Conservation (phyloP, 2,113 vertebrate species). For the Macquaria australasica region DNA sequence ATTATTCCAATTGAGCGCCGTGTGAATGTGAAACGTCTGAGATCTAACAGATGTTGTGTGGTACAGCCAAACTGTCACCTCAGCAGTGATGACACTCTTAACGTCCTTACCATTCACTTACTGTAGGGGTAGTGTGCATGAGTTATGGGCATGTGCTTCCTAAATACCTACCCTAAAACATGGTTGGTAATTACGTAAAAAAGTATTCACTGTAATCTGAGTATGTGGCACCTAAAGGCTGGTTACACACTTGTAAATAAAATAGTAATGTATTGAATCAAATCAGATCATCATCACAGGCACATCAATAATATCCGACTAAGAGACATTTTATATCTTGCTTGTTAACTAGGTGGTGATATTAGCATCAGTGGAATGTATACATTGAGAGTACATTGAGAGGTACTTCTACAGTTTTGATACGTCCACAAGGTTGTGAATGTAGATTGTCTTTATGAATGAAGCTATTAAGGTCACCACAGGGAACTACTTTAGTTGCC, state of each 20-base stretch:
- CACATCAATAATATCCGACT: background rate
- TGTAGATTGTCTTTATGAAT: conserved; percentile 38
- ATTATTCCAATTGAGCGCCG: background rate
- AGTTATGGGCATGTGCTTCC: background rate
- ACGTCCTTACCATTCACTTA: background rate
- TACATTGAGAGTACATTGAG: background rate
- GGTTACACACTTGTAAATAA: background rate
- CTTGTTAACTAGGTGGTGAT: background rate
- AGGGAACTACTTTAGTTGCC: background rate
- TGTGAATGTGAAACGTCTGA: background rate
- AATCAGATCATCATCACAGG: background rate
- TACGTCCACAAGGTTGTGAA: background rate
- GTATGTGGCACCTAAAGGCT: background rate
- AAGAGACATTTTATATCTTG: background rate
- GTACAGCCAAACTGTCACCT: background rate
- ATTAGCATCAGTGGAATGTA: background rate
- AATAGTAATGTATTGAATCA: background rate
- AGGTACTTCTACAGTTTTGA: background rate
- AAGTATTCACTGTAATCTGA: background rate
- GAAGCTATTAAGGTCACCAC: conserved; percentile 28
- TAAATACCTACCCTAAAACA: background rate
- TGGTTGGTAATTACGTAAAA: background rate
- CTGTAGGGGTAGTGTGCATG: background rate
- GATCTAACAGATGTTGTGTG: background rate
- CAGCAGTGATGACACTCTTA: background rate